Evolutionary conservation across 2,113 vertebrate species (phyloP), one percentile per base, ranked within the genome.

Genomic region (Lonchura striata): DNA sequence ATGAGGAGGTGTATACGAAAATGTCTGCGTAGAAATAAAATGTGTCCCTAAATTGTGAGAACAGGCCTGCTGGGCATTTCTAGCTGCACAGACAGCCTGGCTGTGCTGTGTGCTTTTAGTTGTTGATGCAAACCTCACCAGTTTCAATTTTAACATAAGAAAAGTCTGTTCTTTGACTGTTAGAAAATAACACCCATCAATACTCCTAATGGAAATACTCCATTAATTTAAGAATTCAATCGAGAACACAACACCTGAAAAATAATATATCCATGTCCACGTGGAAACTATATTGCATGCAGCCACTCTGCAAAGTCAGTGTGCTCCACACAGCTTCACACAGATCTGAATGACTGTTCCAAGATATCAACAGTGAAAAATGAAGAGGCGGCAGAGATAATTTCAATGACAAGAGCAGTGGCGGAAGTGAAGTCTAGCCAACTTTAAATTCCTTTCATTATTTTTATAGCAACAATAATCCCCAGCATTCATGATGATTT

Each of bases 401-500:
- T 72, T 93, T 81, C 82, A 92, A 83, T 44, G 75, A 91, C 46
- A 89, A 93, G 74, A 76, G 57, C 79, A 65, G 78, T 35, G 6
- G 1, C 12, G 37, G 95, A 97, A 96, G 85, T 42, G 57, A 65
- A 77, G 70, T 92, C 88, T 92, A 60, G 82, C 68, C 90, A 82
- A 88, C 60, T 90, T 94, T 66, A 78, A 54, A 82, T 68, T 68
- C 88, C 59, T 90, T 80, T 91, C 60, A 35, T 85, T 80, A 41
- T 80, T 86, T 93, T 97, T 94, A 86, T 56, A 82, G 82, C 66
- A 93, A 84, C 95, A 88, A 95, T 81, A 94, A 92, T 90, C 68
- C 80, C 82, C 74, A 81, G 85, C 46, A 11, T 72, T 76, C 60
- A 64, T 35, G 65, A 63, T 92, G 74, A 91, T 75, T 92, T 97